Conservation (phyloP, 2,888 invertebrate genomes). For the Antitype chi region DNA sequence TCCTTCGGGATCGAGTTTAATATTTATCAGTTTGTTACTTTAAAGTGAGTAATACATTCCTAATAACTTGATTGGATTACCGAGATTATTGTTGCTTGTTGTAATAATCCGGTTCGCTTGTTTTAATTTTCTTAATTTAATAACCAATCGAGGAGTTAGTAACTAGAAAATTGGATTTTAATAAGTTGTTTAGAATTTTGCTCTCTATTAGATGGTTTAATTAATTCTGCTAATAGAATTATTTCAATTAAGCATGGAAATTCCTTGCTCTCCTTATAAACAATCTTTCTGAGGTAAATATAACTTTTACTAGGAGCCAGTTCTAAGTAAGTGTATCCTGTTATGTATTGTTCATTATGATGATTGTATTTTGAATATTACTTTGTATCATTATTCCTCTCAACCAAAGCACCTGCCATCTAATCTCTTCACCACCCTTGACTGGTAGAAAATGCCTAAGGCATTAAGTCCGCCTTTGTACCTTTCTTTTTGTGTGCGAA, state of each 20-base stretch:
- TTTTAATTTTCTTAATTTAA: conserved; percentile 8
- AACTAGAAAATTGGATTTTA: background rate
- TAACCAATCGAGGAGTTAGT: conserved; percentile 7
- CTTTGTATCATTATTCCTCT: too few species aligned
- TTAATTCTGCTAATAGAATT: background rate
- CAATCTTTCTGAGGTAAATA: too few species aligned
- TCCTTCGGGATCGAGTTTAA: background rate
- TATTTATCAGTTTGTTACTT: conserved; percentile 13
- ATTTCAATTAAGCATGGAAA: background rate
- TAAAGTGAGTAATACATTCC: background rate
- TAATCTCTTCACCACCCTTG: too few species aligned
- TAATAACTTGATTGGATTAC: conserved; percentile 18
- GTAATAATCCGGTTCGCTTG: conserved; percentile 4
- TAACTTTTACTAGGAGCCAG: too few species aligned
- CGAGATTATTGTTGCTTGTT: conserved; percentile 5
- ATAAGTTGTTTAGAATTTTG: background rate
- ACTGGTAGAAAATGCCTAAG: too few species aligned
- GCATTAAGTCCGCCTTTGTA: too few species aligned
- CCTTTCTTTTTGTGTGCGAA: too few species aligned
- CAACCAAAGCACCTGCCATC: too few species aligned
- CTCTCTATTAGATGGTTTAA: background rate
- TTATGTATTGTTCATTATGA: too few species aligned
- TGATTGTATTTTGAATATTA: too few species aligned
- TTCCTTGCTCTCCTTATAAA: background rate
- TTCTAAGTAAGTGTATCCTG: too few species aligned